These are phyloP conservation scores for Calliopum simillimum DNA, from an alignment of 2,888 invertebrate species.

Conservation along the genomic window DNA sequence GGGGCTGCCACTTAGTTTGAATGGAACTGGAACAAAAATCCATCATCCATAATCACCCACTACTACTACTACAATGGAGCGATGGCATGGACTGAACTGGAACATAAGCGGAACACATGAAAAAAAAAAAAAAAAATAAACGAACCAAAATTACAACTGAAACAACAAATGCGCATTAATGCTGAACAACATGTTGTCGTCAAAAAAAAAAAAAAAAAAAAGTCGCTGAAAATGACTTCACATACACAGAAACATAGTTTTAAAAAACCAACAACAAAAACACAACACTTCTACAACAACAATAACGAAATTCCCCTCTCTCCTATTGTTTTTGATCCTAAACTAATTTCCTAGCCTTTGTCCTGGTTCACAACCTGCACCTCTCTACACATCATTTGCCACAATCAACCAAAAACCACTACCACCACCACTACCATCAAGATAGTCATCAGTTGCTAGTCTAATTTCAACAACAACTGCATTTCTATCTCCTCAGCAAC, in stretches of 20 bases:
- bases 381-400: conserved; percentile 30
- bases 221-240: conserved; percentile 19
- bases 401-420: conserved; percentile 31
- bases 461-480: conserved; percentile 32
- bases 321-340: conserved; percentile 12
- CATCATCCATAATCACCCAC: conserved; percentile 14
- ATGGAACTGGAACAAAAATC: conserved; percentile 27
- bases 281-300: conserved; percentile 33
- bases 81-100: conserved; percentile 7
- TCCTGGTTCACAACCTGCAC: conserved; percentile 8
- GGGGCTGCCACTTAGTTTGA: conserved; percentile 55
- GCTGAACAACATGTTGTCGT: conserved; percentile 28
- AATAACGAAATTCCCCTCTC: conserved; percentile 23
- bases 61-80: conserved; percentile 7
- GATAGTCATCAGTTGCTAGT: conserved; percentile 33
- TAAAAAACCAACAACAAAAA: conserved; percentile 27
- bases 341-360: conserved; percentile 4
- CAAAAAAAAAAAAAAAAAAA: conserved; percentile 27
- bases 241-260: conserved; percentile 19
- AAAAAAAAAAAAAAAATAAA: conserved; percentile 1
- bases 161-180: conserved; percentile 32
- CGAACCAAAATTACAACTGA: conserved; percentile 22
- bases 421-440: conserved; percentile 30
- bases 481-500: conserved; percentile 43
- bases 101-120: conserved; percentile 26